Conservation (phyloP, 2,888 invertebrate genomes). For the Eumacrocentrus americanus region DNA sequence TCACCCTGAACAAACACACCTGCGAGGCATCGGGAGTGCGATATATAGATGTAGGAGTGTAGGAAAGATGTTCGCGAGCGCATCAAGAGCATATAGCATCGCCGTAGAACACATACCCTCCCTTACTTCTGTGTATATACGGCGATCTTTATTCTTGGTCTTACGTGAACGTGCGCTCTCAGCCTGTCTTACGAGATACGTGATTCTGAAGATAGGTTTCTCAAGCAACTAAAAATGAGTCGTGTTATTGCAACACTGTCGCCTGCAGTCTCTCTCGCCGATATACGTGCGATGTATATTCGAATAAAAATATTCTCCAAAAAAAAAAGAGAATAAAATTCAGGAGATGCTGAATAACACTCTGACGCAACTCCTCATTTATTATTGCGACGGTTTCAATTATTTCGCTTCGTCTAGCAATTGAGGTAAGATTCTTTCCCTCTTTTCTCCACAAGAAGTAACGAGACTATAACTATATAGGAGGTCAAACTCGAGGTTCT, state of each 20-base stretch:
- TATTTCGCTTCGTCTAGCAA: background rate
- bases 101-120: background rate
- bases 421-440: background rate
- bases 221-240: slow-evolving; percentile 7
- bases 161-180: slow-evolving; percentile 31
- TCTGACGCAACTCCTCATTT: background rate
- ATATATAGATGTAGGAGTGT: too few species aligned
- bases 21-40: background rate
- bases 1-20: background rate
- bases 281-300: background rate
- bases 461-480: too few species aligned
- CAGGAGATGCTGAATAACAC: background rate
- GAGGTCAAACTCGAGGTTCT: background rate
- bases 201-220: slow-evolving; percentile 30
- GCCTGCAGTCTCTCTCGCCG: background rate
- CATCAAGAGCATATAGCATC: background rate
- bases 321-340: background rate
- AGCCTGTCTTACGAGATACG: slow-evolving; percentile 32
- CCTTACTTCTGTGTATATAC: background rate
- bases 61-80: slow-evolving; percentile 31
- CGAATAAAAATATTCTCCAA: background rate
- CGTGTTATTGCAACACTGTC: background rate
- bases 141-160: slow-evolving; percentile 37
- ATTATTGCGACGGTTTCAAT: background rate
- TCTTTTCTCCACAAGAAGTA: background rate